Conservation (phyloP, 92 coral and sea anemone species). For the Muricea muricata region DNA sequence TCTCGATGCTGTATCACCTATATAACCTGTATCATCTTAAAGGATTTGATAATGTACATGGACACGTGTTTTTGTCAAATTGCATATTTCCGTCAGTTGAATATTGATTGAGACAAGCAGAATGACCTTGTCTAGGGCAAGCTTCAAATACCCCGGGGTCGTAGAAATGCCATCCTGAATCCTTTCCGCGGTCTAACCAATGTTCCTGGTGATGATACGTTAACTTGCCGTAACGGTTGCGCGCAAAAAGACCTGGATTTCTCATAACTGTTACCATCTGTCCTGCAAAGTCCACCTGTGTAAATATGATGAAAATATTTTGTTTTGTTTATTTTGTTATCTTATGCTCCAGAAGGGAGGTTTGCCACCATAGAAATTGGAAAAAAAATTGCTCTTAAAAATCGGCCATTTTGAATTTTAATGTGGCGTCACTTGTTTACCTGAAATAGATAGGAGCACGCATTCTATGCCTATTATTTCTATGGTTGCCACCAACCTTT, state of each 20-base stretch:
- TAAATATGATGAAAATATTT: too few relatives aligned
- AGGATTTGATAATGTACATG: neutral
- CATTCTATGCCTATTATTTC: too few relatives aligned
- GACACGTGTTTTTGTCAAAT: slow-evolving; percentile 58
- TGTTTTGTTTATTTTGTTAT: too few relatives aligned
- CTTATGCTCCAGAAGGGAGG: too few relatives aligned
- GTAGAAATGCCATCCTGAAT: slow-evolving; percentile 92
- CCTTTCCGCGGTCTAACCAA: slow-evolving; percentile 90
- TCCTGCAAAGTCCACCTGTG: slow-evolving; percentile 82
- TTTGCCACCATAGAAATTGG: too few relatives aligned
- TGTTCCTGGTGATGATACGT: slow-evolving; percentile 88
- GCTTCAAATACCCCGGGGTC: slow-evolving; percentile 68
- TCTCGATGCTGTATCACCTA: too few relatives aligned
- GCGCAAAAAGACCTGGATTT: slow-evolving; percentile 95
- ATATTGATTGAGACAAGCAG: slow-evolving; percentile 89
- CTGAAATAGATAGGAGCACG: too few relatives aligned
- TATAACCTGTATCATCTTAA: neutral
- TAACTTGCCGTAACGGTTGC: slow-evolving; percentile 91
- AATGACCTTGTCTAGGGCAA: slow-evolving; percentile 82
- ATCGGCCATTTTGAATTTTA: too few relatives aligned
- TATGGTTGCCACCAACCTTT: too few relatives aligned
- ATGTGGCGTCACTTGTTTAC: too few relatives aligned
- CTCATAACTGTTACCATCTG: slow-evolving; percentile 94
- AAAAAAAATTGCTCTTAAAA: too few relatives aligned
- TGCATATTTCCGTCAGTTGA: slow-evolving; percentile 92